Base-by-base conservation (phyloP, 1,140 invertebrate species). In the Drosophila yakuba region DNA sequence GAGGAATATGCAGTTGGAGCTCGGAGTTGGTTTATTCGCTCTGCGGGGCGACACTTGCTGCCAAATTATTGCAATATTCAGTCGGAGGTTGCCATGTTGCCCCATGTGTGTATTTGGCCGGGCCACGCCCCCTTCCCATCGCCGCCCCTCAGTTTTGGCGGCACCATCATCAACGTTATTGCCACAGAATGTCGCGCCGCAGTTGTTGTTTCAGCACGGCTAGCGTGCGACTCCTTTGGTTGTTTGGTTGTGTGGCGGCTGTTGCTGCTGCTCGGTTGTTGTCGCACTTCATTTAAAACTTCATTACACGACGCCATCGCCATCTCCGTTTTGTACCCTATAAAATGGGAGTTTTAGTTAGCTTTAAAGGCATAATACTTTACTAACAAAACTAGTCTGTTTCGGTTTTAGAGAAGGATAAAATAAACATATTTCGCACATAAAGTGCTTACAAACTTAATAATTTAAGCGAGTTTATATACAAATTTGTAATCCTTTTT, bases 271-370 rank as follows among this genome's bases (percentile, higher is more conserved):
- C 69, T 79, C 28, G 76, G 80, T 77, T 73, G 81, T 80, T 86
- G 83, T 88, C 78, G 75, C 83, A 88, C 83, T 86, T 88, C 83
- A 88, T 86, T 86, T 86, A 73, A 86, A 86, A 86, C 83, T 86
- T 88, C 83, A 86, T 86, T 86, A 86, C 71, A 86, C 43, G 62
- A 59, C 48, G 45, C 72, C 52, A 69, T 25, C 74, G n/a, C 43
- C 38, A 54, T 66, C 45, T 39, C 36, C 25, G 36, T 43, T 7
- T 32, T 5, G 20, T 17, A 32, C 23, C 12, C 47, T 38, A n/a
- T 54, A 11, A 15, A 38, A 12, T 32, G 23, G 38, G 61, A 28
- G 52, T 15, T 6, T 23, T 4, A 2, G 14, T 11, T 52, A 11
- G 3, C 36, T 41, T 36, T 11, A 5, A 14, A 7, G 12, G 4